Evolutionary conservation across 2,797 vertebrate genomes (phyloP).

Genomic region (Lithobates pipiens): DNA sequence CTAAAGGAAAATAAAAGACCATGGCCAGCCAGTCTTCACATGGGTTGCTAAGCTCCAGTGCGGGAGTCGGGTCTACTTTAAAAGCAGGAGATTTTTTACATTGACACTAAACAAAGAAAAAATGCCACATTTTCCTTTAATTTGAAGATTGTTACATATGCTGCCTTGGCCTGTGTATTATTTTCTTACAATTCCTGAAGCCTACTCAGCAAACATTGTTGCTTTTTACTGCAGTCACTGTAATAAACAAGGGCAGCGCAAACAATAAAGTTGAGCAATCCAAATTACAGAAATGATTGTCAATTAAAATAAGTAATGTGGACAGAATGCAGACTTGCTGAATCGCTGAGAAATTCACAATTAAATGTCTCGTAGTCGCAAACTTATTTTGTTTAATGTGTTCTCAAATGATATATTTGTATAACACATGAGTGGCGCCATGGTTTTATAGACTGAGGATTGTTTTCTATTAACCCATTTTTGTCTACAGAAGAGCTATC

Average conservation of each 20-base stretch:
- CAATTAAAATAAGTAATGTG: constrained; percentile 62
- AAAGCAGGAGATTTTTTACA: neutral
- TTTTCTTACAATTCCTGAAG: constrained; percentile 49
- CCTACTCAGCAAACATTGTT: constrained; percentile 51
- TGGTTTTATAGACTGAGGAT: constrained; percentile 29
- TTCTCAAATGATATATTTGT: constrained; percentile 57
- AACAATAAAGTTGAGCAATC: constrained; percentile 57
- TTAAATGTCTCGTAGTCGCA: constrained; percentile 50
- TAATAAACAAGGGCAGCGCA: constrained; percentile 51
- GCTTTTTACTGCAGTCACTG: constrained; percentile 51
- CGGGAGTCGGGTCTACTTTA: neutral
- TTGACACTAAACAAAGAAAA: neutral
- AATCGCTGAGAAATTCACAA: constrained; percentile 54
- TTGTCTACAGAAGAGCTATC: neutral
- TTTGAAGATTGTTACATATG: neutral
- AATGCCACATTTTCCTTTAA: neutral
- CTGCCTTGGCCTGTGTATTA: constrained; percentile 36
- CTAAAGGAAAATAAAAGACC: too few relatives aligned
- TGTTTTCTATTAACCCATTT: constrained; percentile 36
- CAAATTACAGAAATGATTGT: constrained; percentile 61
- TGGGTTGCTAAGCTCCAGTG: neutral
- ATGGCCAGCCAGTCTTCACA: neutral
- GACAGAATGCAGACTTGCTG: constrained; percentile 59
- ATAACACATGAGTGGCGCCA: constrained; percentile 17
- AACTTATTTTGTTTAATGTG: constrained; percentile 58